Evolutionary conservation across 2,888 invertebrate species (phyloP).

Genomic region (Tupiocoris notatus): DNA sequence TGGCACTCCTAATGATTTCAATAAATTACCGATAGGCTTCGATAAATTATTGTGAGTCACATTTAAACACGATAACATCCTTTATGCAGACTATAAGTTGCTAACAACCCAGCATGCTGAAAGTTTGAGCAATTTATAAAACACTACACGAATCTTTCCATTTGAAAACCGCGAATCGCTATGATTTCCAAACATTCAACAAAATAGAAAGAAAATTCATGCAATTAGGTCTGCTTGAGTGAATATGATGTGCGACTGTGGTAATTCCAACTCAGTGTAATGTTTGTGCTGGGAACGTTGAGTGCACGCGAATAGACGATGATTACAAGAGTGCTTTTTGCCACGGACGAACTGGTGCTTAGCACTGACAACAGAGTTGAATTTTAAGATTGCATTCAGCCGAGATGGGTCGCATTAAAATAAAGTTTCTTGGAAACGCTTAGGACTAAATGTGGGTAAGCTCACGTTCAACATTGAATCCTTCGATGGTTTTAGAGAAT

Average conservation of each 20-base stretch:
- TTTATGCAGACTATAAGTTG: background rate
- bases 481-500: slow-evolving; percentile 49
- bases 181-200: too few species aligned
- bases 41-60: background rate
- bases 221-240: background rate
- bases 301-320: background rate
- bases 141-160: too few species aligned
- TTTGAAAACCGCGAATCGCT: too few species aligned
- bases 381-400: too few species aligned
- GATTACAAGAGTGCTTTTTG: background rate
- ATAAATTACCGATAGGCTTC: too few species aligned
- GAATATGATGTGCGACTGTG: background rate
- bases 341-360: background rate
- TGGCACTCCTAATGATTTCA: too few species aligned
- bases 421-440: background rate
- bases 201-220: too few species aligned
- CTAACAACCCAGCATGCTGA: background rate
- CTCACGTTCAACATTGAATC: slow-evolving; percentile 73
- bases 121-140: too few species aligned
- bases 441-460: slow-evolving; percentile 50
- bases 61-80: background rate
- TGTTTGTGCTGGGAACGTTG: background rate
- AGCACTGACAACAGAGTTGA: background rate
- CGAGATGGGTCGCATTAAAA: too few species aligned
- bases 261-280: background rate